These are phyloP conservation scores for Noturus placidus DNA, from an alignment of 2,113 vertebrate genomes.

Conservation along the genomic window DNA sequence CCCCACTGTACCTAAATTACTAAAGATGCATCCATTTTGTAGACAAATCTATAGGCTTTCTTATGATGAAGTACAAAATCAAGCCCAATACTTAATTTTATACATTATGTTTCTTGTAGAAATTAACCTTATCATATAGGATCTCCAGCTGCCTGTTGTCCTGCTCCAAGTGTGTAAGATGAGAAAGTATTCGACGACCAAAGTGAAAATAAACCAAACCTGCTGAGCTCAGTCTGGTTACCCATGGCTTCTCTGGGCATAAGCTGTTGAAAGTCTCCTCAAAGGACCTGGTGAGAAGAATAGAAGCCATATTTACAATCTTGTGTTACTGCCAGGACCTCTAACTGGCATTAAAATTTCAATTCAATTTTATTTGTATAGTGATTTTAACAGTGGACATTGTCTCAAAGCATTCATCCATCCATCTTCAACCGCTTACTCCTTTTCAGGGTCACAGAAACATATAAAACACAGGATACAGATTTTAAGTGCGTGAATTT, in stretches of 20 bases:
- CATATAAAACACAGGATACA: too few species aligned
- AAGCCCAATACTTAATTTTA: not conserved
- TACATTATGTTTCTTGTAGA: not conserved
- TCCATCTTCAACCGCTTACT: too few species aligned
- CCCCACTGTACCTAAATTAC: not conserved
- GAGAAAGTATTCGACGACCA: constrained; percentile 78
- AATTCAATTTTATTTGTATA: too few species aligned
- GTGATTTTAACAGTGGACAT: too few species aligned
- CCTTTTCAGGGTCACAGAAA: too few species aligned
- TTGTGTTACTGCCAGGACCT: not conserved
- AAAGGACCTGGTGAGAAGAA: constrained; percentile 76
- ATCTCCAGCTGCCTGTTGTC: constrained; percentile 72
- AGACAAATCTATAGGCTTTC: not conserved
- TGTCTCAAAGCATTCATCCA: too few species aligned
- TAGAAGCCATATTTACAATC: not conserved
- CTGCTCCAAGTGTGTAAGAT: constrained; percentile 73
- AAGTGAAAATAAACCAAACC: constrained; percentile 91
- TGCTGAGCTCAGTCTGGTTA: constrained; percentile 92
- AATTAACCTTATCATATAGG: constrained; percentile 85
- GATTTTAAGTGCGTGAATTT: too few species aligned
- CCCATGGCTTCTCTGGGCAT: constrained; percentile 84
- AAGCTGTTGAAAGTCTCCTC: constrained; percentile 81
- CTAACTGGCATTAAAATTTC: not conserved
- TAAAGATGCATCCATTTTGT: not conserved
- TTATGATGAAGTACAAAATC: not conserved